These are phyloP conservation scores for Labia minor DNA, from an alignment of 2,888 invertebrate genomes.

Conservation along the genomic window DNA sequence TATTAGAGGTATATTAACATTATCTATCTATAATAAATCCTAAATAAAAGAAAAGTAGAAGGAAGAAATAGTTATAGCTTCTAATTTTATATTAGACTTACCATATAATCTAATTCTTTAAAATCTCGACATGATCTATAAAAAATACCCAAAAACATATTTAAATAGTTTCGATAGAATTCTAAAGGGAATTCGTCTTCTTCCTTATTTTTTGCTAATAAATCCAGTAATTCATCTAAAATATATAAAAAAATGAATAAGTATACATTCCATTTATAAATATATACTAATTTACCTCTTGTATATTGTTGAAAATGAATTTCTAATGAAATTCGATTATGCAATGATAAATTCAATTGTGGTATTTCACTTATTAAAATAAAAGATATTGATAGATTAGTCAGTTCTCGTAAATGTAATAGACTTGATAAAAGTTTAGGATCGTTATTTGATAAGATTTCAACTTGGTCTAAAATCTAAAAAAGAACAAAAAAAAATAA, in stretches of 20 bases:
- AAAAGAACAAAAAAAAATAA: slow-evolving; percentile 18
- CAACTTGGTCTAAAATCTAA: slow-evolving; percentile 64
- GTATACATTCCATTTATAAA: background rate
- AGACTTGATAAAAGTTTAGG: slow-evolving; percentile 60
- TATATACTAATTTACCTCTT: slow-evolving; percentile 40
- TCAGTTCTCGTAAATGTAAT: slow-evolving; percentile 61
- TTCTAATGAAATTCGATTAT: slow-evolving; percentile 43
- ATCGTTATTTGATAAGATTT: slow-evolving; percentile 64
- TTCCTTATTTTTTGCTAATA: slow-evolving; percentile 30
- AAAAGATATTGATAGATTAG: slow-evolving; percentile 57
- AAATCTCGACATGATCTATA: slow-evolving; percentile 75
- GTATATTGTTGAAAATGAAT: slow-evolving; percentile 72
- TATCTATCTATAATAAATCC: too few species aligned
- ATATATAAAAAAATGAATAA: slow-evolving; percentile 16
- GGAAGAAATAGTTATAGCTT: too few species aligned
- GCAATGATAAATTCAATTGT: slow-evolving; percentile 64
- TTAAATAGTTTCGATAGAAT: slow-evolving; percentile 69
- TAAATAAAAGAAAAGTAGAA: too few species aligned
- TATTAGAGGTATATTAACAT: too few species aligned
- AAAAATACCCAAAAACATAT: slow-evolving; percentile 73
- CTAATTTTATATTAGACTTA: too few species aligned
- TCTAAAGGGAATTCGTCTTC: slow-evolving; percentile 32
- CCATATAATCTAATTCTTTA: slow-evolving; percentile 69
- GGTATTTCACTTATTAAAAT: slow-evolving; percentile 66
- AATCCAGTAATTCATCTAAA: slow-evolving; percentile 37